Conservation (phyloP, 2,113 vertebrate genomes). For the Ceyx cyanopectus region DNA sequence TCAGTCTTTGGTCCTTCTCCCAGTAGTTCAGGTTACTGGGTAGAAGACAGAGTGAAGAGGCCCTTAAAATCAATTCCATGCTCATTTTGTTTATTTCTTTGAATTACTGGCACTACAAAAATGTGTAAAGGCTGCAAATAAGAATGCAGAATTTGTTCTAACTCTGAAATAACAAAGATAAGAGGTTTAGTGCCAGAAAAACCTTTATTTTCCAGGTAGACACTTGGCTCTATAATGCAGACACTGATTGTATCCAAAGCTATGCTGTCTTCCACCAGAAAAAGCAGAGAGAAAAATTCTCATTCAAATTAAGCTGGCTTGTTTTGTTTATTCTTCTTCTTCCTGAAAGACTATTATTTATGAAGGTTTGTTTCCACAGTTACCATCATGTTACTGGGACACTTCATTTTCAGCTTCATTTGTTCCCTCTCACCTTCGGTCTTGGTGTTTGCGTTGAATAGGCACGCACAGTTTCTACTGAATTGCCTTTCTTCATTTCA, state of each 20-base stretch:
- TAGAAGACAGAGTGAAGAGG: not conserved
- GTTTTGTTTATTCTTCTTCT: not conserved
- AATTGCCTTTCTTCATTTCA: not conserved
- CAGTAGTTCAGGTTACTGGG: accelerated
- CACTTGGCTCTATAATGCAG: not conserved
- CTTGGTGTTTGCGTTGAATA: not conserved
- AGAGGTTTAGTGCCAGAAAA: not conserved
- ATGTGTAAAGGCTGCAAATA: not conserved
- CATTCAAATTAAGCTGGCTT: not conserved
- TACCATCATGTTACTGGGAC: not conserved
- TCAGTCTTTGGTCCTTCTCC: accelerated
- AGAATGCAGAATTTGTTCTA: not conserved
- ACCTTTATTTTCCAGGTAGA: not conserved
- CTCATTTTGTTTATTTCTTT: not conserved
- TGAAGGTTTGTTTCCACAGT: not conserved
- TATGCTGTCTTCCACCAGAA: not conserved
- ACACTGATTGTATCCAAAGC: not conserved
- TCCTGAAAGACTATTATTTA: not conserved
- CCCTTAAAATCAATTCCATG: not conserved
- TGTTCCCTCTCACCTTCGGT: not conserved
- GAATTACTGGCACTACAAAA: not conserved
- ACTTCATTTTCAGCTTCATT: not conserved
- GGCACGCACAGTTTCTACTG: not conserved
- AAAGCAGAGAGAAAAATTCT: not conserved
- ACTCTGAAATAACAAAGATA: not conserved